Conservation (phyloP, 2,888 invertebrate genomes). For the Tethea ocularis region DNA sequence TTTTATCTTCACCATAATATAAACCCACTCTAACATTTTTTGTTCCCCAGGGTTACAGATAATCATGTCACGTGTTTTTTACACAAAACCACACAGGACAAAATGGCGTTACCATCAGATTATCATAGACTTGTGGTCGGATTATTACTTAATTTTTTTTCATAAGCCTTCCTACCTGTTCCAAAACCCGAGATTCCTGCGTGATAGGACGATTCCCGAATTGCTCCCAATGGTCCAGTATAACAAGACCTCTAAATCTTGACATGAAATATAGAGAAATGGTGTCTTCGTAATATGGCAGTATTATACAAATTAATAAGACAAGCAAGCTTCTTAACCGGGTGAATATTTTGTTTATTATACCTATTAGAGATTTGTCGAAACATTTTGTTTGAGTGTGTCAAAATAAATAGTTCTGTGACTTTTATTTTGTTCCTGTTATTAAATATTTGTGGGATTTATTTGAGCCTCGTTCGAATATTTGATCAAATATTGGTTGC, state of each 20-base stretch:
- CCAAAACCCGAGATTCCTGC: slow-evolving; percentile 62
- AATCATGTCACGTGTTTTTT: slow-evolving; percentile 83
- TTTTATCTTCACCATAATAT: slow-evolving; percentile 37
- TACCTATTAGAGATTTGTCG: slow-evolving; percentile 81
- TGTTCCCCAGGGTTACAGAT: slow-evolving; percentile 67
- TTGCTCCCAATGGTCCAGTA: slow-evolving; percentile 52
- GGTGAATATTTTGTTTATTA: slow-evolving; percentile 81
- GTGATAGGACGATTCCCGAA: slow-evolving; percentile 63
- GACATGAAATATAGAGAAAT: not conserved
- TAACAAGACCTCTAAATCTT: slow-evolving; percentile 37
- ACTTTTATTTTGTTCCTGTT: slow-evolving; percentile 53
- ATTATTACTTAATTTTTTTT: slow-evolving; percentile 81
- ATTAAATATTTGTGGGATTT: slow-evolving; percentile 67
- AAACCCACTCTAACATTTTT: slow-evolving; percentile 58
- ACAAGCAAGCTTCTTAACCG: slow-evolving; percentile 81
- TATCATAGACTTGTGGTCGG: slow-evolving; percentile 78
- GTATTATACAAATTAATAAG: slow-evolving; percentile 73
- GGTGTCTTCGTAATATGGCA: slow-evolving; percentile 42
- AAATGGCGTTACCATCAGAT: slow-evolving; percentile 83
- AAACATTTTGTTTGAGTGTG: slow-evolving; percentile 74
- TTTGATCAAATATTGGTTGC: slow-evolving; percentile 52
- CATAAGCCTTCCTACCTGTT: slow-evolving; percentile 72
- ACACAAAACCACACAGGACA: slow-evolving; percentile 80
- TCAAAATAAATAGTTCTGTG: slow-evolving; percentile 65
- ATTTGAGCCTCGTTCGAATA: slow-evolving; percentile 54